Evolutionary conservation across 2,797 vertebrate genomes (phyloP).

Genomic region (Ibycter americanus): DNA sequence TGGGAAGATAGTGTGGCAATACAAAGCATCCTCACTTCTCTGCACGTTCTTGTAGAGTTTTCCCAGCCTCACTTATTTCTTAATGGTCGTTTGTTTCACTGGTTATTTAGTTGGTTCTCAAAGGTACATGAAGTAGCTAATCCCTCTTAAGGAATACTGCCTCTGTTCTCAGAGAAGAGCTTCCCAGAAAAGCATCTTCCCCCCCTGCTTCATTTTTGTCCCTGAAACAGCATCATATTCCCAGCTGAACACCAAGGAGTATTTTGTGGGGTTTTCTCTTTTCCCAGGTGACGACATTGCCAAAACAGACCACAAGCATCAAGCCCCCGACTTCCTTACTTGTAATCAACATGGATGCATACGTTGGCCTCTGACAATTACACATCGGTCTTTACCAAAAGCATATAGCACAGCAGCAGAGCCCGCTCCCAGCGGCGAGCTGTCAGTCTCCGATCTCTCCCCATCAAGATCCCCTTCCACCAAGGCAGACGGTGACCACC

Average conservation of each 20-base stretch:
- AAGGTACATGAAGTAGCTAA: background rate
- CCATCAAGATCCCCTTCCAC: too few relatives aligned
- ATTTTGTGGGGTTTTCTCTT: background rate
- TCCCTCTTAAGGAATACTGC: background rate
- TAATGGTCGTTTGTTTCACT: too few relatives aligned
- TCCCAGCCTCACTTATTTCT: background rate
- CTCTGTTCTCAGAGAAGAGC: background rate
- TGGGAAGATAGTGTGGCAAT: background rate
- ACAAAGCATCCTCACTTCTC: background rate
- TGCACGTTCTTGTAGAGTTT: background rate
- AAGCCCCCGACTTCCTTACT: too few relatives aligned
- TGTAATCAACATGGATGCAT: fast-evolving
- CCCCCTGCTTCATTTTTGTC: fast-evolving
- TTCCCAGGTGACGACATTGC: background rate
- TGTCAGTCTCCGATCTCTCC: fast-evolving
- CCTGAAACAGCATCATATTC: background rate
- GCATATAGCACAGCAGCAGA: background rate
- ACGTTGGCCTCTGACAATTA: too few relatives aligned
- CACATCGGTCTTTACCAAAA: too few relatives aligned
- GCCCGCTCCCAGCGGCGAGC: fast-evolving
- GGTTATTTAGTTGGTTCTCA: background rate
- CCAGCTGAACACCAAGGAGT: background rate
- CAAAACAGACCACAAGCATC: too few relatives aligned
- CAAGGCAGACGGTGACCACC: fast-evolving
- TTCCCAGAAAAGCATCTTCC: background rate